Evolutionary conservation across 2,113 vertebrate species (phyloP).

Genomic region (Varanus salvator): DNA sequence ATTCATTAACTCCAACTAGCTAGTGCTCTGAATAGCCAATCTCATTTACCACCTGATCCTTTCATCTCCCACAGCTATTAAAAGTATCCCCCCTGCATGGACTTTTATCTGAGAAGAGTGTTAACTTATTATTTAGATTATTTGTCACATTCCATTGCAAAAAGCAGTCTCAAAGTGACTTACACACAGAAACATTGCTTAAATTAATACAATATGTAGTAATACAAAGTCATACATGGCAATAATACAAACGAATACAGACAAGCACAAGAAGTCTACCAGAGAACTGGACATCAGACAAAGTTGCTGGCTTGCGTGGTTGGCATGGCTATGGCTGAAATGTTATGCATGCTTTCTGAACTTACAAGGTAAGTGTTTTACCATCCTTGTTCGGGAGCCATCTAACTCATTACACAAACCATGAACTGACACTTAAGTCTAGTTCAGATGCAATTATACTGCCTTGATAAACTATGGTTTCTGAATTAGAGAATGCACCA

Average conservation of each 20-base stretch:
- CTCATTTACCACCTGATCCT: constrained; percentile 43
- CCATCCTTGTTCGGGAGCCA: no score
- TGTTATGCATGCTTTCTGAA: not conserved
- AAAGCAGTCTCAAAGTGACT: no score
- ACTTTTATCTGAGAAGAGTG: constrained; percentile 35
- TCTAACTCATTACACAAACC: not conserved
- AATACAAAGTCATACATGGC: not conserved
- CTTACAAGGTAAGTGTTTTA: not conserved
- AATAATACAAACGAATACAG: no score
- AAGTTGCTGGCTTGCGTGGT: not conserved
- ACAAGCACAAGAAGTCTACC: not conserved
- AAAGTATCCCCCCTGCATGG: constrained; percentile 17
- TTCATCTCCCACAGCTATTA: constrained; percentile 17
- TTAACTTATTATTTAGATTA: constrained; percentile 6
- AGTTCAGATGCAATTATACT: not conserved
- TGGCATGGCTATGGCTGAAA: not conserved
- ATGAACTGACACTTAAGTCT: not conserved
- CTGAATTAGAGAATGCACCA: not conserved
- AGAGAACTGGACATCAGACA: not conserved
- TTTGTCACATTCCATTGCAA: no score
- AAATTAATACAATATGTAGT: not conserved
- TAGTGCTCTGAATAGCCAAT: constrained; percentile 1
- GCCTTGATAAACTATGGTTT: not conserved
- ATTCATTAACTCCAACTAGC: constrained; percentile 49
- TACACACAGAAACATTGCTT: no score